Evolutionary conservation across 2,113 vertebrate genomes (phyloP).

Genomic region (Odocoileus hemionus): DNA sequence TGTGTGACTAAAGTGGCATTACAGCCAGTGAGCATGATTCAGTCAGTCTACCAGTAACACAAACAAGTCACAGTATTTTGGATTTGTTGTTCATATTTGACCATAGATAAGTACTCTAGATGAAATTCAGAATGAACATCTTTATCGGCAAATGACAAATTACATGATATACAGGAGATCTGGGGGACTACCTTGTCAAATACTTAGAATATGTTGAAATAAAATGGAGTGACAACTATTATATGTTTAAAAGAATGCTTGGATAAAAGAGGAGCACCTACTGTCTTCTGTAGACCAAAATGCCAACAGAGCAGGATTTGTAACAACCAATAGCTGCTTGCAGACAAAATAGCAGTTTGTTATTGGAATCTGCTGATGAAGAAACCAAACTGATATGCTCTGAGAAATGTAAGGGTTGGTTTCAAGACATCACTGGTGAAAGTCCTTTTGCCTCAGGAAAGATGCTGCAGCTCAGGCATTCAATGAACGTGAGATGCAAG

Average conservation of each 20-base stretch:
- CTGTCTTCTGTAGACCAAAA: not conserved
- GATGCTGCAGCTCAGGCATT: not conserved
- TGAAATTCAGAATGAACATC: conserved; percentile 28
- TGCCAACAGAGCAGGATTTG: not conserved
- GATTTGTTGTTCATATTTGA: conserved; percentile 21
- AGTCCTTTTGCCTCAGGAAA: not conserved
- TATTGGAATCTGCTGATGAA: not conserved
- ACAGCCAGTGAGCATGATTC: not conserved
- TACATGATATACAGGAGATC: not conserved
- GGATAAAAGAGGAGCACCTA: not conserved
- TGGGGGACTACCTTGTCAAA: not conserved
- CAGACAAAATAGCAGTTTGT: not conserved
- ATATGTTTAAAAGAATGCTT: not conserved
- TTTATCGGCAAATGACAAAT: conserved; percentile 4
- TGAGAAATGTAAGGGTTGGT: not conserved
- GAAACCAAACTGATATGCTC: not conserved
- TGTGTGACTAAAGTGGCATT: not conserved
- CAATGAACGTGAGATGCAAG: not conserved
- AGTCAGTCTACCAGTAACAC: not conserved
- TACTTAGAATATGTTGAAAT: not conserved
- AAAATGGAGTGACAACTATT: not conserved
- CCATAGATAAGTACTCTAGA: not conserved
- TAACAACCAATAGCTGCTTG: not conserved
- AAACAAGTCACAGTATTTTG: not conserved
- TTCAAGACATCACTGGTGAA: not conserved